phyloP scores from a whole-genome alignment of 2,113 vertebrate genomes.

The Pycnonotus jocosus region DNA sequence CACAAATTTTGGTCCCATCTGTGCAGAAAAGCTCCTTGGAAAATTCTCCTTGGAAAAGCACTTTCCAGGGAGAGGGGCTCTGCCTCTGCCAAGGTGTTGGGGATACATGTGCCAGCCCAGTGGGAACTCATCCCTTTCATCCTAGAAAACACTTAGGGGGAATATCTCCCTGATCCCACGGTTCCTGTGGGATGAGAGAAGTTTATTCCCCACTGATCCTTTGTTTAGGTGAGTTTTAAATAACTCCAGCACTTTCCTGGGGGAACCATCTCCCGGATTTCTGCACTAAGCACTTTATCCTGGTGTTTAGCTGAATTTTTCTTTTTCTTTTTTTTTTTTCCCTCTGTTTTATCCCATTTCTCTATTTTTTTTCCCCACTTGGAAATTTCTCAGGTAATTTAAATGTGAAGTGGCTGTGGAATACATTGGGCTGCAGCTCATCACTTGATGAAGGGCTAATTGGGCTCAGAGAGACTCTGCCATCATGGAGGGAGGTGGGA shows the following conservation, averaged over 20 bases:
- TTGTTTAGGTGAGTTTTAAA: conserved; percentile 59
- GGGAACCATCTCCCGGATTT: conserved; percentile 7
- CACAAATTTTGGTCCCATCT: neutral
- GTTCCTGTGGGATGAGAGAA: neutral
- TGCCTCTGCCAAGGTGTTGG: neutral
- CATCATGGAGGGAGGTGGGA: neutral
- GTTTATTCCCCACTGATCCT: neutral
- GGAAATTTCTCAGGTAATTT: neutral
- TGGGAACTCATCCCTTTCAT: neutral
- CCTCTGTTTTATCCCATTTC: neutral
- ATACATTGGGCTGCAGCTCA: neutral
- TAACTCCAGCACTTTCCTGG: neutral
- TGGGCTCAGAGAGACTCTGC: neutral
- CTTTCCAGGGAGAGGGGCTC: neutral
- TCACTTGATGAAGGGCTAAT: neutral
- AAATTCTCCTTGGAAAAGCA: neutral
- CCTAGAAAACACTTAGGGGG: neutral
- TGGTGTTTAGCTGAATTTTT: neutral
- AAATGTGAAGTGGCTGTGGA: neutral
- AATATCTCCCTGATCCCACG: neutral
- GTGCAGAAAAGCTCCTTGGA: neutral
- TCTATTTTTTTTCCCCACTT: neutral
- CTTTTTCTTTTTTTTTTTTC: neutral
- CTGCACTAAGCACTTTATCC: conserved; percentile 44
- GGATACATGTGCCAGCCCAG: neutral